Conservation (phyloP, 2,797 vertebrate genomes). For the Petrocephalus sullivani region DNA sequence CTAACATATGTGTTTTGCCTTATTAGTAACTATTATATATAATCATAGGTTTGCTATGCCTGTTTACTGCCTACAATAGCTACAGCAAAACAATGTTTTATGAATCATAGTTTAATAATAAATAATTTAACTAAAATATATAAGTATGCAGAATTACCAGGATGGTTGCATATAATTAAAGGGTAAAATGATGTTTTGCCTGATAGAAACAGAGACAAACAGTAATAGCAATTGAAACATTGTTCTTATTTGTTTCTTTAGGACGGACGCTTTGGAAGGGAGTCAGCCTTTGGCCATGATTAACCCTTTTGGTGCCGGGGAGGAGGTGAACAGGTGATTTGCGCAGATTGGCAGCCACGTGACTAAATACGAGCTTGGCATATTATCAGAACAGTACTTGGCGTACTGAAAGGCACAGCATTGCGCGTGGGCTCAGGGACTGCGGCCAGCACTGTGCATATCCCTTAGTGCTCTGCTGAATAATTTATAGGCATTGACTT, state of each 20-base stretch:
- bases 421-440: background rate
- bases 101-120: background rate
- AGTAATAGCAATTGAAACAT: background rate
- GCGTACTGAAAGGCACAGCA: background rate
- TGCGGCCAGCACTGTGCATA: background rate
- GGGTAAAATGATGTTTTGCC: background rate
- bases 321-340: slow-evolving; percentile 54
- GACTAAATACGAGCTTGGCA: background rate
- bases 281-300: slow-evolving; percentile 24
- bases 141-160: too few relatives aligned
- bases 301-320: slow-evolving; percentile 58
- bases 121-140: background rate
- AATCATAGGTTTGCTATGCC: background rate
- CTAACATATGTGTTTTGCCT: background rate
- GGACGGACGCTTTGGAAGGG: slow-evolving; percentile 34
- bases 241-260: slow-evolving; percentile 21
- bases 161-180: background rate
- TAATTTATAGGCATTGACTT: background rate
- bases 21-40: background rate
- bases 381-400: background rate
- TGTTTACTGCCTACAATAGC: background rate
- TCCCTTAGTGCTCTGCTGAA: background rate
- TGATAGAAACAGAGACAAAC: background rate
- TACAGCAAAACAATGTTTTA: background rate
- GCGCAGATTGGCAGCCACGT: background rate